Base-by-base conservation (phyloP, 1,140 invertebrate species). In the Anastrepha ludens region DNA sequence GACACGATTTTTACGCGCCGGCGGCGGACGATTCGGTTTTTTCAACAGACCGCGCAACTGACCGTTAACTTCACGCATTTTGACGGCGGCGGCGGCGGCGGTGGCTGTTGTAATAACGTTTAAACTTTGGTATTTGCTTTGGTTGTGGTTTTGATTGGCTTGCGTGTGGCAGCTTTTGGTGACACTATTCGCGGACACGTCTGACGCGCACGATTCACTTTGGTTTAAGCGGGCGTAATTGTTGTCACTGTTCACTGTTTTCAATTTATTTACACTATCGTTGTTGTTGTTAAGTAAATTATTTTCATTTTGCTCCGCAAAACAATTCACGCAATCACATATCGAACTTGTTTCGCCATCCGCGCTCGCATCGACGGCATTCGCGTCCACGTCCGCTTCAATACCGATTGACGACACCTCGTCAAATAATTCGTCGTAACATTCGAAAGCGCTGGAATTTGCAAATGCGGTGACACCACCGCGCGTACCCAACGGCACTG, bases 1-100 rank as follows among this genome's bases (percentile, higher is more conserved):
- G 0, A 98, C 97, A n/a, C 97, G 95, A 91, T 96, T 95, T 91
- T 97, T 96, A 7, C 92, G 90, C 17, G 89, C 88, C 11, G 92
- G 90, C 81, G 92, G 91, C 88, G 92, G 92, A 15, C 92, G 89
- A 90, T 93, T 93, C 8, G 93, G 92, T 87, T 93, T 93, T 87
- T 93, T 93, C 17, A 93, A 89, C 62, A 93, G 86, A 60, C 93
- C 92, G 44, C 92, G 89, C 87, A 93, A 78, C 64, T 92, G 91
- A 0, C 93, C 92, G 55, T 92, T 92, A 50, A 93, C 90, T 89
- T 93, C 92, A 88, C 92, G 92, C 92, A 93, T 93, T 62, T 87
- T 91, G 87, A 81, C 44, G 39, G 59, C 20, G 9, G 59, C 41
- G 13, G 29, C 60, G 15, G 41, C 85, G 29, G 4, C 58, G 39